These are phyloP conservation scores for Siderastrea siderea DNA, from an alignment of 92 coral and sea anemone genomes.

Conservation along the genomic window DNA sequence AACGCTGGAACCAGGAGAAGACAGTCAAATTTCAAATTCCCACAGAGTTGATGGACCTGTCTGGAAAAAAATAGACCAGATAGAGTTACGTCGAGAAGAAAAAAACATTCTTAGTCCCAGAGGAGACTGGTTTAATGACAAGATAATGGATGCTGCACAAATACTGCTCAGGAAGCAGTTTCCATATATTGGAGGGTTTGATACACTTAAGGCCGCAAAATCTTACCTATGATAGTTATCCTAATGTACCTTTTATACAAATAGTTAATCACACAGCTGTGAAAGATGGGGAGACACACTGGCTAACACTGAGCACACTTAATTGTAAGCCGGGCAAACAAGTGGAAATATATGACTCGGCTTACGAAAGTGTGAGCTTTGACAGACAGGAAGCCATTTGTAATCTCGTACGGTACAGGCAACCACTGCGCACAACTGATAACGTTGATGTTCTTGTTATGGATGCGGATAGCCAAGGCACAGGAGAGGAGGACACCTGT, in stretches of 20 bases:
- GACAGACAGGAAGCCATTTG: not conserved
- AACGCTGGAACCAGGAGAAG: constrained; percentile 8
- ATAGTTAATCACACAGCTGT: constrained; percentile 1
- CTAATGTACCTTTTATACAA: not conserved
- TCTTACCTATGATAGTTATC: no score
- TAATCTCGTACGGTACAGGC: not conserved
- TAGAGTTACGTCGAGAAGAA: not conserved
- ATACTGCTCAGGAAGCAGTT: not conserved
- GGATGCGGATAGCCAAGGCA: constrained; percentile 1
- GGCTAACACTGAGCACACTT: constrained; percentile 2
- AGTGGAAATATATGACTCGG: not conserved
- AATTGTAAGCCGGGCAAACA: not conserved
- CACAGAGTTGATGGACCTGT: not conserved
- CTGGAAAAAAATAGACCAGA: not conserved
- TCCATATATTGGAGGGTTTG: not conserved
- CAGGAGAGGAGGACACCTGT: not conserved
- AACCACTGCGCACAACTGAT: not conserved
- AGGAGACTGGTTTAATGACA: not conserved
- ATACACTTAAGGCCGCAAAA: not conserved
- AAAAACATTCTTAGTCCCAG: not conserved
- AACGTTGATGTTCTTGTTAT: not conserved
- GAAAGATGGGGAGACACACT: constrained; percentile 5
- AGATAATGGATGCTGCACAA: not conserved
- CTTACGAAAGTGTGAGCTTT: not conserved
- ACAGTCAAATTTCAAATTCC: not conserved